phyloP scores from a whole-genome alignment of 2,113 vertebrate species.

The Odontesthes bonariensis region DNA sequence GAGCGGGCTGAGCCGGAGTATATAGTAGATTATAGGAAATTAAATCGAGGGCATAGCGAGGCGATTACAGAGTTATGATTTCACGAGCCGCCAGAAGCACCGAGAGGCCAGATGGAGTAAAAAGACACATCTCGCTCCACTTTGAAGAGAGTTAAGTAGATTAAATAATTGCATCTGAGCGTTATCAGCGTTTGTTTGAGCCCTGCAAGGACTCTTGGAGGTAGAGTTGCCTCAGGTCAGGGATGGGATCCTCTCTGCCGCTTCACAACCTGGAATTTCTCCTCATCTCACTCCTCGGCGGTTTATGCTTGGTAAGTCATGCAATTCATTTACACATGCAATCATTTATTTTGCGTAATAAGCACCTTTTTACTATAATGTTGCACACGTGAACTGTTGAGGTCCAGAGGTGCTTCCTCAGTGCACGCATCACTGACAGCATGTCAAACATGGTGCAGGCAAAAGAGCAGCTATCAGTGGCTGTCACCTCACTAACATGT shows the following conservation, averaged over 20 bases:
- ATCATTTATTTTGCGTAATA: neutral
- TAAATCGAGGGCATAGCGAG: slow-evolving; percentile 64
- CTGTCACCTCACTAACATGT: neutral
- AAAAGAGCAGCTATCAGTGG: neutral
- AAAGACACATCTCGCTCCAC: slow-evolving; percentile 48
- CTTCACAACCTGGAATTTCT: slow-evolving; percentile 88
- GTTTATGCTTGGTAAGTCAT: slow-evolving; percentile 90
- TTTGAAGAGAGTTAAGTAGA: slow-evolving; percentile 73
- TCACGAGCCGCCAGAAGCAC: slow-evolving; percentile 66
- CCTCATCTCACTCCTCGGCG: slow-evolving; percentile 83
- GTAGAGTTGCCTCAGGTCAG: slow-evolving; percentile 77
- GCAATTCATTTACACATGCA: neutral
- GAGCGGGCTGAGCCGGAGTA: slow-evolving; percentile 60
- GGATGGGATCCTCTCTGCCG: slow-evolving; percentile 89
- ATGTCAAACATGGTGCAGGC: slow-evolving; percentile 14
- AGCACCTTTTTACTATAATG: neutral
- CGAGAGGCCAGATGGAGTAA: slow-evolving; percentile 73
- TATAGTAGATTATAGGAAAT: slow-evolving; percentile 76
- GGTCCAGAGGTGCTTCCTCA: slow-evolving; percentile 1
- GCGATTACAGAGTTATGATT: slow-evolving; percentile 80
- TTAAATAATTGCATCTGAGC: slow-evolving; percentile 59
- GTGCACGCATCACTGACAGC: slow-evolving; percentile 10
- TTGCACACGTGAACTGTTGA: neutral
- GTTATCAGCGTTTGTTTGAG: slow-evolving; percentile 55
- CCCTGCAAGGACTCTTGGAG: slow-evolving; percentile 77